Evolutionary conservation across 2,888 invertebrate genomes (phyloP), one percentile per base, ranked within the genome.

Genomic region (Iphiclides podalirius): DNA sequence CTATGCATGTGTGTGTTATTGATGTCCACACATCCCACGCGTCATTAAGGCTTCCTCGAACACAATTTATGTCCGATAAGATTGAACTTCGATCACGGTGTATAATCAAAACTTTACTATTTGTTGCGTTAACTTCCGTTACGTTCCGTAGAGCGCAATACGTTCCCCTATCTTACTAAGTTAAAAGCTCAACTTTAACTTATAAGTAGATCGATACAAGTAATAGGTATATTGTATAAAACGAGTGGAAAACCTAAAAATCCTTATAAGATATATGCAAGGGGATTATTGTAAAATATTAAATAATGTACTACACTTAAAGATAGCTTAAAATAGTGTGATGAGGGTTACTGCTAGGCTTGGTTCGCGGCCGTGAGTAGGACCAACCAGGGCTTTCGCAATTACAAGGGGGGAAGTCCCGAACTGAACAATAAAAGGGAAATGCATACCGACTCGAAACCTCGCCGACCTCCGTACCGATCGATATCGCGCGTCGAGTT

Each of bases 191-290:
- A 83, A 83, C 75, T 79, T 85, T 81, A 86, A 86, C 80, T 85
- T 88, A 86, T 81, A 80, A 62, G 75, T 85, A 84, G 75, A 76
- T 76, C 64, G 74, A 79, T 66, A 67, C 55, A 58, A 55, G 58
- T 59, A 59, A 35, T 68, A 76, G 75, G 78, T 84, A 85, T 80
- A 85, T 82, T 85, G 86, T 88, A 88, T 84, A 88, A 87, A 88
- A 88, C 79, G 84, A 85, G 86, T 88, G 86, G 84, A 87, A 87
- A 88, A 85, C 81, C 83, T 84, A 85, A 86, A 79, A 79, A 75
- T 31, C 79, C 84, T 85, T 84, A 54, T 67, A 74, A 58, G 66
- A 73, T 77, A 77, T 83, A 86, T 79, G 79, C 79, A 79, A 79
- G 75, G 78, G 79, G 73, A 72, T 80, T 80, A 85, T 75, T 76